Conservation (phyloP, 2,797 vertebrate genomes). For the Coilia nasus region DNA sequence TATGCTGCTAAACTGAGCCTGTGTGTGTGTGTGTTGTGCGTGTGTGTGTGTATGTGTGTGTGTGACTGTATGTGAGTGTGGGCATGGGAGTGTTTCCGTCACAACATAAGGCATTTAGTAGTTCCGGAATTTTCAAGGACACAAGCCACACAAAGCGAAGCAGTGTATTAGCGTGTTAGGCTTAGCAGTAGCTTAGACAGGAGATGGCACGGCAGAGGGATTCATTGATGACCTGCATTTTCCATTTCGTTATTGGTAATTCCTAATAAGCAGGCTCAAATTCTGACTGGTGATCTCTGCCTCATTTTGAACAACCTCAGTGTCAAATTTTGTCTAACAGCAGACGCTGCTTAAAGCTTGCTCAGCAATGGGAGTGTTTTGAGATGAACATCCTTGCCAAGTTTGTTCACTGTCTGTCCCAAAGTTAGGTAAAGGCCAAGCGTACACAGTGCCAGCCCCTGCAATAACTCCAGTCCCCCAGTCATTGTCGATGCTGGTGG, state of each 20-base stretch:
- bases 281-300: no score
- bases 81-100: conserved; percentile 23
- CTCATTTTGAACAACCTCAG: no score
- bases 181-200: background rate
- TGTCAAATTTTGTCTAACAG: no score
- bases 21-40: conserved; percentile 17
- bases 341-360: background rate
- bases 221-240: no score
- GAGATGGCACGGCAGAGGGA: background rate
- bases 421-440: background rate
- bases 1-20: no score
- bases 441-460: background rate
- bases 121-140: background rate
- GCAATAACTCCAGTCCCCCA: background rate
- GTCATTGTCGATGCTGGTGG: background rate
- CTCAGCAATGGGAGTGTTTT: background rate
- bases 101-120: background rate
- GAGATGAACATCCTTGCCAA: background rate
- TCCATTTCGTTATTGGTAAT: background rate
- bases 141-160: background rate
- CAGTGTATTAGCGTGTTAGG: background rate
- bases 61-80: conserved; percentile 37
- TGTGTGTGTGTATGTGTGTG: conserved; percentile 38
- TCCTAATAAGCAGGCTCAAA: background rate
- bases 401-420: background rate